phyloP scores from a whole-genome alignment of 2,888 invertebrate species.

The Zeuzera pyrina region DNA sequence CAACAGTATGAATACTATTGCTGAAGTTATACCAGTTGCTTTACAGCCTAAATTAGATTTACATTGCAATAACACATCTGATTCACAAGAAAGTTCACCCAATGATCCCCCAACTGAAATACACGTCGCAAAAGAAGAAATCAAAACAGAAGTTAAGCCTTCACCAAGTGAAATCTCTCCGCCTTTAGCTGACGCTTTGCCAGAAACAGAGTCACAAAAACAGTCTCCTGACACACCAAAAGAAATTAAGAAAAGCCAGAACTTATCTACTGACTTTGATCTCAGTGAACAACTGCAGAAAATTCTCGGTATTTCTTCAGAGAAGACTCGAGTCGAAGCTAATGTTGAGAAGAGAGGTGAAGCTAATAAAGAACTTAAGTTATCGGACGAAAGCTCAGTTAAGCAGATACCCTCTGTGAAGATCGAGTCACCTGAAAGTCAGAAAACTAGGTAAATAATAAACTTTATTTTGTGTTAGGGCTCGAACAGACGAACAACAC shows the following conservation, averaged over 20 bases:
- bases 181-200: slow-evolving; percentile 40
- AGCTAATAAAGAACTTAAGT: slow-evolving; percentile 51
- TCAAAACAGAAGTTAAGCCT: slow-evolving; percentile 43
- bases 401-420: slow-evolving; percentile 61
- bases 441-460: slow-evolving; percentile 44
- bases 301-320: slow-evolving; percentile 62
- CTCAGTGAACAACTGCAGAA: slow-evolving; percentile 66
- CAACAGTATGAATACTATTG: slow-evolving; percentile 61
- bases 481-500: no score
- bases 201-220: slow-evolving; percentile 51
- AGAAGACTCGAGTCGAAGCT: slow-evolving; percentile 50
- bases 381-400: slow-evolving; percentile 38
- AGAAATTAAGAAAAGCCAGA: slow-evolving; percentile 65
- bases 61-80: slow-evolving; percentile 40
- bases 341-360: slow-evolving; percentile 49
- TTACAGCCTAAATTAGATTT: slow-evolving; percentile 51
- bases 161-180: slow-evolving; percentile 65
- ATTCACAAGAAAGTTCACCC: slow-evolving; percentile 57
- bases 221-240: slow-evolving; percentile 61
- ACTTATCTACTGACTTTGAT: slow-evolving; percentile 65
- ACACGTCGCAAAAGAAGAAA: slow-evolving; percentile 46
- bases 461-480: no score
- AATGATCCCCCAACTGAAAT: slow-evolving; percentile 65
- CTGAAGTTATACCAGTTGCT: slow-evolving; percentile 58
- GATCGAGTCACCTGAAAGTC: slow-evolving; percentile 62